These are phyloP conservation scores for Rana temporaria DNA, from an alignment of 2,113 vertebrate species.

Conservation along the genomic window DNA sequence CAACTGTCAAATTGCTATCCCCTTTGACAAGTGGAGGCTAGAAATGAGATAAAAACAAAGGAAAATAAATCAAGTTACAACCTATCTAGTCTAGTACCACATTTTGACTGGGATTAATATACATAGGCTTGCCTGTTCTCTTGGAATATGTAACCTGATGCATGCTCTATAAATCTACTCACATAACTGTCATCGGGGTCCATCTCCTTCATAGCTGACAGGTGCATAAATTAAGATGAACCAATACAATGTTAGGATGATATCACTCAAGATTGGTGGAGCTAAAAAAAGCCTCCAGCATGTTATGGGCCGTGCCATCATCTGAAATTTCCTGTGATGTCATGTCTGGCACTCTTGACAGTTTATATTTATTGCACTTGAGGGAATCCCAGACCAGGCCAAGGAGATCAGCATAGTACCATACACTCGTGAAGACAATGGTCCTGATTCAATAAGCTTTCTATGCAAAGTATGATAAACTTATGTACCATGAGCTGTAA, in stretches of 20 bases:
- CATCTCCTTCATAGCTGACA: not conserved
- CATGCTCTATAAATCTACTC: not conserved
- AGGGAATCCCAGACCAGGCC: not conserved
- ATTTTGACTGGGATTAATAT: not conserved
- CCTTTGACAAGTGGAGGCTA: conserved; percentile 23
- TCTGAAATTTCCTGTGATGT: not conserved
- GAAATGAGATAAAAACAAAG: not conserved
- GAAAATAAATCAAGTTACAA: conserved; percentile 18
- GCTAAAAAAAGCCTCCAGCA: not conserved
- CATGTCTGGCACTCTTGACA: not conserved
- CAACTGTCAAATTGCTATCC: conserved; percentile 22
- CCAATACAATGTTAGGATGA: not conserved
- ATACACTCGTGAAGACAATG: not conserved
- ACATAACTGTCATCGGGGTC: not conserved
- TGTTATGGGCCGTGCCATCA: not conserved
- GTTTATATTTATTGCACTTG: not conserved
- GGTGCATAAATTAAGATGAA: not conserved
- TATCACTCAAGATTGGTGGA: not conserved
- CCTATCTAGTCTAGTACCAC: not conserved
- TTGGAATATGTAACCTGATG: no score
- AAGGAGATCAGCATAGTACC: not conserved
- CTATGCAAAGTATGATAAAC: no score
- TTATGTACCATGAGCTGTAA: no score
- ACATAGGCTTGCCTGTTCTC: not conserved
- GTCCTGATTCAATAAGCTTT: no score